A percentile compares a stretch with the other conserved stretches of the same genome.
Evolutionary conservation across 2,113 vertebrate species (phyloP).

Genomic region (Sciurus niger): DNA sequence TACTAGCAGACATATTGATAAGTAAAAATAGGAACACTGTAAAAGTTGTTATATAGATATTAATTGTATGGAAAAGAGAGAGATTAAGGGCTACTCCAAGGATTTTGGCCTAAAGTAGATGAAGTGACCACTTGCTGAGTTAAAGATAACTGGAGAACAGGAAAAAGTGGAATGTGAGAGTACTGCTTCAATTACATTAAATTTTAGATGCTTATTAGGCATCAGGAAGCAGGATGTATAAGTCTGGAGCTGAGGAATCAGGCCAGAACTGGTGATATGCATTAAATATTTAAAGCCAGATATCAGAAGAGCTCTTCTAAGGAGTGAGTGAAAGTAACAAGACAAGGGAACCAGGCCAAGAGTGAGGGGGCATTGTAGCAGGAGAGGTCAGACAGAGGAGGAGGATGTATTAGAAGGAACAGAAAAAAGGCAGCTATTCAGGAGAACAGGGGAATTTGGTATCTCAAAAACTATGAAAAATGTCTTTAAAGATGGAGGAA

Average conservation of each 20-base stretch:
- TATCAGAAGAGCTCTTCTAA: neutral
- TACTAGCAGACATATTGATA: neutral
- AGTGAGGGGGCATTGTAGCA: neutral
- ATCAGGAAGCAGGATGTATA: neutral
- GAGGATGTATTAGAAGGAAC: neutral
- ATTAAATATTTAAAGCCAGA: neutral
- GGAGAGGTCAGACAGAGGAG: neutral
- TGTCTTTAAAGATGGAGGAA: neutral
- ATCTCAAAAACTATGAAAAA: neutral
- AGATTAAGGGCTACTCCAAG: neutral
- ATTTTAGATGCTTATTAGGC: neutral
- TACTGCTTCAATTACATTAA: neutral
- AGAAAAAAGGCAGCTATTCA: neutral
- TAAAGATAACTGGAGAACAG: neutral
- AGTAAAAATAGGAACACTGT: neutral
- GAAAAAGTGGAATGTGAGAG: neutral
- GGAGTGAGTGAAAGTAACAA: conserved; percentile 4
- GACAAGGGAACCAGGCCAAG: neutral
- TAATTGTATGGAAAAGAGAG: neutral
- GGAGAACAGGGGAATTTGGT: neutral
- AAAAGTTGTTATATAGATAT: neutral
- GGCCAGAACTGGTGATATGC: neutral
- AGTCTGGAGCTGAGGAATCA: neutral
- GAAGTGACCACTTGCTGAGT: neutral
- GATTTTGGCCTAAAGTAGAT: neutral